Evolutionary conservation across 2,797 vertebrate genomes (phyloP).

Genomic region (Sphaeramia orbicularis): DNA sequence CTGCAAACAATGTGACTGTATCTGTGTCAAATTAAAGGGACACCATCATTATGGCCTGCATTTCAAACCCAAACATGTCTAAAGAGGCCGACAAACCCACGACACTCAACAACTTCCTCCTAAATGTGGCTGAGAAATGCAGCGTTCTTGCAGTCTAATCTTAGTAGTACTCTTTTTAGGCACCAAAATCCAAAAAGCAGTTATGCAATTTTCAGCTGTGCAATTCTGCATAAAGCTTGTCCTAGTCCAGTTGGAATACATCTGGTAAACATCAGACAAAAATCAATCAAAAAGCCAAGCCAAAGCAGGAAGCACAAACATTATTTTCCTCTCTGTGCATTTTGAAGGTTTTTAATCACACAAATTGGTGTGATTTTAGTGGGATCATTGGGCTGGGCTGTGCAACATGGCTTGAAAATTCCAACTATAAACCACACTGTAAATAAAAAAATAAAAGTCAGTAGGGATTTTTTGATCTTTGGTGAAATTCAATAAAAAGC

Average conservation of each 20-base stretch:
- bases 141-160: neutral
- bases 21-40: constrained; percentile 29
- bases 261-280: neutral
- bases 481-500: too few species aligned
- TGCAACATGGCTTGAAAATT: too few species aligned
- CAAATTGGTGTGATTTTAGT: too few species aligned
- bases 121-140: constrained; percentile 12
- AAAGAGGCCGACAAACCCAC: constrained; percentile 1
- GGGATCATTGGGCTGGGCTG: too few species aligned
- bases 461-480: too few species aligned
- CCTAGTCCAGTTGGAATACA: neutral
- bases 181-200: neutral
- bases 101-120: neutral
- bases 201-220: constrained; percentile 18
- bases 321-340: too few species aligned
- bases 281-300: too few species aligned
- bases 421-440: too few species aligned
- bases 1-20: constrained; percentile 42
- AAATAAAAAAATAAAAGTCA: too few species aligned
- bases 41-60: neutral
- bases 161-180: neutral
- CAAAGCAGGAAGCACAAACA: too few species aligned
- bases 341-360: too few species aligned
- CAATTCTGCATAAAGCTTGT: neutral
- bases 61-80: constrained; percentile 14